phyloP scores from a whole-genome alignment of 2,113 vertebrate species.

The Rattus rattus region DNA sequence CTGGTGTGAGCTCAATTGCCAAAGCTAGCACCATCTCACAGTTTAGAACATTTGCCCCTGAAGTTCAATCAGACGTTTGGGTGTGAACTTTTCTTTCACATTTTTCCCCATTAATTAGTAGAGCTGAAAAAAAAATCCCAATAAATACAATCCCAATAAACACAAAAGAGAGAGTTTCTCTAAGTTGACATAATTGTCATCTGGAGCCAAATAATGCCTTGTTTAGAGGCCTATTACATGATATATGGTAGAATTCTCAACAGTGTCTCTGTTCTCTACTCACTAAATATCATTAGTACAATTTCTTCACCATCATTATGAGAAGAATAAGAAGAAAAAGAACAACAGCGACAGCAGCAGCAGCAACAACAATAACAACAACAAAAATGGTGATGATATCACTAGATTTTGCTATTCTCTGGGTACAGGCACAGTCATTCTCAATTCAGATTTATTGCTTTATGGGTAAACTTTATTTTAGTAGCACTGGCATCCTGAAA shows the following conservation, averaged over 20 bases:
- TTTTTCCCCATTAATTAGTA: conserved; percentile 42
- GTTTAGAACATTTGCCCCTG: neutral
- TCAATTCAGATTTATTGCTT: neutral
- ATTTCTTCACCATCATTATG: neutral
- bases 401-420: neutral
- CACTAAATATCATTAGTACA: neutral
- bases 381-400: neutral
- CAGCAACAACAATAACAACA: neutral
- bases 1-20: neutral
- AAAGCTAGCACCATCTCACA: neutral
- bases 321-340: no score
- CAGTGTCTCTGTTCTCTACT: neutral
- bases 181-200: neutral
- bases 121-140: conserved; percentile 25
- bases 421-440: neutral
- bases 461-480: neutral
- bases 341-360: neutral
- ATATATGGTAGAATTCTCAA: neutral
- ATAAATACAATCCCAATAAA: neutral
- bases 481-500: conserved; percentile 15
- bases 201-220: neutral
- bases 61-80: conserved; percentile 42
- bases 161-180: neutral
- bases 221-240: neutral
- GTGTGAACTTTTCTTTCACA: conserved; percentile 12